These are phyloP conservation scores for Petrocephalus schoutedeni DNA, from an alignment of 2,797 vertebrate genomes.

Conservation along the genomic window DNA sequence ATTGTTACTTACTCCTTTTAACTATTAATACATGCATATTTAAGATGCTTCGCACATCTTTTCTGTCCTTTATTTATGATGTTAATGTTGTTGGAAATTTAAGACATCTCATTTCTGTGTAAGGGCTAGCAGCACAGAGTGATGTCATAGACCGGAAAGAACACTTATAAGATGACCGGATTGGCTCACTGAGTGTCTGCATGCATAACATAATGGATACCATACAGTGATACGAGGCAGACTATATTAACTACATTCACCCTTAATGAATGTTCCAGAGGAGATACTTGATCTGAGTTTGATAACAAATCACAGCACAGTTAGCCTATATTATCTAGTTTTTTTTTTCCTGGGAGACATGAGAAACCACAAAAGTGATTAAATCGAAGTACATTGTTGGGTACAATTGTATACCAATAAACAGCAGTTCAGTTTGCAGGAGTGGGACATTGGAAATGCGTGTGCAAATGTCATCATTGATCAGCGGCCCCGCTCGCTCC, in stretches of 20 bases:
- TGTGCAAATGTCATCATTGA: background rate
- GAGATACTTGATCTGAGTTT: background rate
- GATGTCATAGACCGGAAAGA: background rate
- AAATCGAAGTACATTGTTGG: background rate
- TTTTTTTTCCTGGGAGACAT: background rate
- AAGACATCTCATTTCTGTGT: background rate
- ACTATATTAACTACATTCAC: background rate
- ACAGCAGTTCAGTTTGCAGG: background rate
- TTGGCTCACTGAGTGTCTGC: background rate
- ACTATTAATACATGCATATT: background rate
- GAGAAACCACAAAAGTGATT: background rate
- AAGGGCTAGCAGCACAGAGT: background rate
- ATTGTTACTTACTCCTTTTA: background rate
- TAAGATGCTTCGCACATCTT: background rate
- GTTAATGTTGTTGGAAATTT: background rate
- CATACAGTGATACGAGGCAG: background rate
- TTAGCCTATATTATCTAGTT: background rate
- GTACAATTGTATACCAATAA: background rate
- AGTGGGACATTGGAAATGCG: background rate
- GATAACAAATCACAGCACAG: background rate
- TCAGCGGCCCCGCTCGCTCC: background rate
- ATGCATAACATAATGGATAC: background rate
- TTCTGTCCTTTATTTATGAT: background rate
- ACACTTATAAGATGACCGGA: background rate
- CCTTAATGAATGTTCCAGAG: background rate